These are phyloP conservation scores for Drosophila suboccidentalis DNA, from an alignment of 2,888 invertebrate genomes.

Conservation along the genomic window DNA sequence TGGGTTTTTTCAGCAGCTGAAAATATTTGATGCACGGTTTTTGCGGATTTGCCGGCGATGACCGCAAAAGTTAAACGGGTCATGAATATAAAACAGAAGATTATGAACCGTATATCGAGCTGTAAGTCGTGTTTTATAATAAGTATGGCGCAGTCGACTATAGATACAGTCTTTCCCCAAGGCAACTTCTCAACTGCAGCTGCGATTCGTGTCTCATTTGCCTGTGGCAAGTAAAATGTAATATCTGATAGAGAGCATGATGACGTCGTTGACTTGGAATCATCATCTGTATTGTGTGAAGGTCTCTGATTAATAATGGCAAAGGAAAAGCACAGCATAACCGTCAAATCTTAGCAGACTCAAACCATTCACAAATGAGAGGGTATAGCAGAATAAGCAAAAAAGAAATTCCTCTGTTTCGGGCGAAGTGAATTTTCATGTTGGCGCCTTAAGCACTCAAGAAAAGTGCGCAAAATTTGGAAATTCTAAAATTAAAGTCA, in stretches of 20 bases:
- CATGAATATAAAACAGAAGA: conserved; percentile 28
- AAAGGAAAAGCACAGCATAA: background rate
- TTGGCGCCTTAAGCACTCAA: conserved; percentile 6
- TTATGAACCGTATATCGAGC: background rate
- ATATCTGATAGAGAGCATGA: background rate
- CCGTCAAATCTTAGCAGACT: conserved; percentile 47
- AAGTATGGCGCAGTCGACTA: conserved; percentile 6
- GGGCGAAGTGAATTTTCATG: conserved; percentile 48
- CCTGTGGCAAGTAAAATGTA: background rate
- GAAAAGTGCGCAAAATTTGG: conserved; percentile 27
- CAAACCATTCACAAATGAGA: no score
- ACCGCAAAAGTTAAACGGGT: conserved; percentile 51
- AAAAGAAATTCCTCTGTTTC: conserved; percentile 2
- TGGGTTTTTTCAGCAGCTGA: conserved; percentile 18
- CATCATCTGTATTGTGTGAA: background rate
- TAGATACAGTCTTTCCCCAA: background rate
- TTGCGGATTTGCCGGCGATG: background rate
- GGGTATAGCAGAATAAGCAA: background rate
- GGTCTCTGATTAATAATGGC: background rate
- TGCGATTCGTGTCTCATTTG: background rate
- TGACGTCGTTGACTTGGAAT: background rate
- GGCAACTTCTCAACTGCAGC: background rate
- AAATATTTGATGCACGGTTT: conserved; percentile 17
- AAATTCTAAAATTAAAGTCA: conserved; percentile 37
- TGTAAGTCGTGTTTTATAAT: background rate